Conservation (phyloP, 2,888 invertebrate species). For the Sceliomorpha sp. region DNA sequence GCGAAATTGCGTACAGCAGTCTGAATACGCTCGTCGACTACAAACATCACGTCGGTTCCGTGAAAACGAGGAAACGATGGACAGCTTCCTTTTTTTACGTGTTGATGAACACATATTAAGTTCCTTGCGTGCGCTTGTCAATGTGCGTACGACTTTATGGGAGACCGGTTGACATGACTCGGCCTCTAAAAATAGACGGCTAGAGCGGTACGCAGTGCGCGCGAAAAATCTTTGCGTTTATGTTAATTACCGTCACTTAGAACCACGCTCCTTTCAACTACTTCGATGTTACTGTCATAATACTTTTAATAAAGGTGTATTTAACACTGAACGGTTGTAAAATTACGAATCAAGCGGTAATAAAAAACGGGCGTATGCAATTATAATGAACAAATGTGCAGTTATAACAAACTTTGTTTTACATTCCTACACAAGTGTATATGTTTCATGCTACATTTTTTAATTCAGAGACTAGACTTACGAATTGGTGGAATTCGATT, state of each 20-base stretch:
- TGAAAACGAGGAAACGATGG: slow-evolving; percentile 66
- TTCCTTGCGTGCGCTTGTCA: slow-evolving; percentile 37
- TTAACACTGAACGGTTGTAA: slow-evolving; percentile 33
- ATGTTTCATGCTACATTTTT: too few species aligned
- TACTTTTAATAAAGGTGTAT: slow-evolving; percentile 48
- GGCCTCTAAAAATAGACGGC: slow-evolving; percentile 74
- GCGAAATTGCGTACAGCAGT: background rate
- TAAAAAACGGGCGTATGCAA: too few species aligned
- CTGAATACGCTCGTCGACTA: too few species aligned
- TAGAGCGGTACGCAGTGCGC: slow-evolving; percentile 58
- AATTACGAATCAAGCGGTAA: slow-evolving; percentile 32
- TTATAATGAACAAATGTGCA: too few species aligned
- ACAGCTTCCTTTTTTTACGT: slow-evolving; percentile 46
- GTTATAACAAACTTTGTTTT: too few species aligned
- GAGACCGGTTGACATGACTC: slow-evolving; percentile 72
- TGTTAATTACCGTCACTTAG: slow-evolving; percentile 73
- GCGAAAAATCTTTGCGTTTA: slow-evolving; percentile 71
- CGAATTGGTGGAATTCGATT: too few species aligned
- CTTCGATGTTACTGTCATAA: slow-evolving; percentile 54
- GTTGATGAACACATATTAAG: slow-evolving; percentile 51
- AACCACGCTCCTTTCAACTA: slow-evolving; percentile 64
- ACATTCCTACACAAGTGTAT: too few species aligned
- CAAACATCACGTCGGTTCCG: slow-evolving; percentile 61
- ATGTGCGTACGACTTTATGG: slow-evolving; percentile 62
- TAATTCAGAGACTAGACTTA: too few species aligned